A percentile compares a stretch with the other conserved stretches of the same genome.
Evolutionary conservation across 1,140 invertebrate species (phyloP).

Genomic region (Andrena cerasifolii): DNA sequence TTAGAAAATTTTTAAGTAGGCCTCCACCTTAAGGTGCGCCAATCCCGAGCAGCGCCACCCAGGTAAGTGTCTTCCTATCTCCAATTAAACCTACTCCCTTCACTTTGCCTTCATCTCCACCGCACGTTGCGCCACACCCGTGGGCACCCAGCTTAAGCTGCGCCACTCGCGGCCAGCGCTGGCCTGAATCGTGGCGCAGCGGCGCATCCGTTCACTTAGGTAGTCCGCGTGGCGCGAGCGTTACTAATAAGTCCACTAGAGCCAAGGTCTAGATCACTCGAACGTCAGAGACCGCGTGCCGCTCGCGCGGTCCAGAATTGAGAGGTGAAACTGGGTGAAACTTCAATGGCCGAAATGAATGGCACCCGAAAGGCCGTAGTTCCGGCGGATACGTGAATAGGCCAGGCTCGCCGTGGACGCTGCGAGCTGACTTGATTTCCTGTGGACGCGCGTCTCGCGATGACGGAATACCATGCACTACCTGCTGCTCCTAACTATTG

Average conservation of each 20-base stretch:
- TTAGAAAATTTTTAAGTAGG: too few relatives aligned
- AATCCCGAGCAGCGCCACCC: too few relatives aligned
- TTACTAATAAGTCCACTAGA: constrained; percentile 13
- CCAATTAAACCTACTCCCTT: too few relatives aligned
- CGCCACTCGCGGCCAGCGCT: too few relatives aligned
- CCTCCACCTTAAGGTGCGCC: too few relatives aligned
- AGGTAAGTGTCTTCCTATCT: too few relatives aligned
- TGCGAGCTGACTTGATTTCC: not conserved
- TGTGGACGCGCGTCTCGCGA: not conserved
- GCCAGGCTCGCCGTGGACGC: not conserved
- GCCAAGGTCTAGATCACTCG: constrained; percentile 33
- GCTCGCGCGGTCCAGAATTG: constrained; percentile 8
- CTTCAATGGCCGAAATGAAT: constrained; percentile 35
- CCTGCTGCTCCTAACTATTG: not conserved
- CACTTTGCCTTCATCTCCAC: too few relatives aligned
- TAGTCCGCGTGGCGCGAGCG: not conserved
- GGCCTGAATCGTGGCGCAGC: not conserved
- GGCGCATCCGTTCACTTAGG: not conserved
- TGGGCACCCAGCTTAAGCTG: too few relatives aligned
- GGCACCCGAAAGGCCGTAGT: constrained; percentile 42
- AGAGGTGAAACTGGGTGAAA: constrained; percentile 11
- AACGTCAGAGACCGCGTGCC: not conserved
- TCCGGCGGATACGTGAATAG: constrained; percentile 34
- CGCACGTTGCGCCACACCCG: too few relatives aligned
- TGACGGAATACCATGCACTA: too few relatives aligned